These are phyloP conservation scores for Agriopis aurantiaria DNA, from an alignment of 2,888 invertebrate genomes.

Conservation along the genomic window DNA sequence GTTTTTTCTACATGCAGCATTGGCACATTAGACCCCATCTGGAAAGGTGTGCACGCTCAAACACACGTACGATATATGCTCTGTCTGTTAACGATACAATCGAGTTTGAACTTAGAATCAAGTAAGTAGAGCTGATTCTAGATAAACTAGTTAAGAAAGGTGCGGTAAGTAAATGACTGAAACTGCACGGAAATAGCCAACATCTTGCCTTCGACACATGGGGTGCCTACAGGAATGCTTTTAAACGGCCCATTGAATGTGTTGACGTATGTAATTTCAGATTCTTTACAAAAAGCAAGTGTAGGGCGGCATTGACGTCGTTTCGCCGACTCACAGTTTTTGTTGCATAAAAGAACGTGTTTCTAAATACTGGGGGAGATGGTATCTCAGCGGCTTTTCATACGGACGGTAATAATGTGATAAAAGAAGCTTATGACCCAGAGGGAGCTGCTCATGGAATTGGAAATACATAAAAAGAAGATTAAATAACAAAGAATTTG, in stretches of 20 bases:
- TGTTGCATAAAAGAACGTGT: slow-evolving; percentile 50
- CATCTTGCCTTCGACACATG: slow-evolving; percentile 53
- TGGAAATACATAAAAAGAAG: slow-evolving; percentile 27
- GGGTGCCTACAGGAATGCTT: slow-evolving; percentile 68
- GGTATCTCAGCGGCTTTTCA: slow-evolving; percentile 55
- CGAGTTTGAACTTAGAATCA: slow-evolving; percentile 16
- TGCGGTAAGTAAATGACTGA: slow-evolving; percentile 40
- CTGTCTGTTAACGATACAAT: background rate
- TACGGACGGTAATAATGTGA: slow-evolving; percentile 52
- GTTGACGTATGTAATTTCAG: slow-evolving; percentile 80
- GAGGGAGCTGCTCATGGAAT: slow-evolving; percentile 33
- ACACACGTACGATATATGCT: slow-evolving; percentile 35
- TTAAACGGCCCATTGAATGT: slow-evolving; percentile 75
- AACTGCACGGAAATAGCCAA: slow-evolving; percentile 59
- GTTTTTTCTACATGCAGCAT: slow-evolving; percentile 54
- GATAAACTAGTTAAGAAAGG: background rate
- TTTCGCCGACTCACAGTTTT: slow-evolving; percentile 52
- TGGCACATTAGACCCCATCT: slow-evolving; percentile 59
- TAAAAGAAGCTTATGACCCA: slow-evolving; percentile 48
- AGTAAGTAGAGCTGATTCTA: slow-evolving; percentile 16
- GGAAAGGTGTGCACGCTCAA: slow-evolving; percentile 49
- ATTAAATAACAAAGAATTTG: slow-evolving; percentile 14
- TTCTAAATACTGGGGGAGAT: slow-evolving; percentile 56
- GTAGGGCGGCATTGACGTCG: slow-evolving; percentile 55
- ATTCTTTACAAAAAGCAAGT: slow-evolving; percentile 71